Evolutionary conservation across 2,888 invertebrate species (phyloP).

Genomic region (Trimorus sp.): DNA sequence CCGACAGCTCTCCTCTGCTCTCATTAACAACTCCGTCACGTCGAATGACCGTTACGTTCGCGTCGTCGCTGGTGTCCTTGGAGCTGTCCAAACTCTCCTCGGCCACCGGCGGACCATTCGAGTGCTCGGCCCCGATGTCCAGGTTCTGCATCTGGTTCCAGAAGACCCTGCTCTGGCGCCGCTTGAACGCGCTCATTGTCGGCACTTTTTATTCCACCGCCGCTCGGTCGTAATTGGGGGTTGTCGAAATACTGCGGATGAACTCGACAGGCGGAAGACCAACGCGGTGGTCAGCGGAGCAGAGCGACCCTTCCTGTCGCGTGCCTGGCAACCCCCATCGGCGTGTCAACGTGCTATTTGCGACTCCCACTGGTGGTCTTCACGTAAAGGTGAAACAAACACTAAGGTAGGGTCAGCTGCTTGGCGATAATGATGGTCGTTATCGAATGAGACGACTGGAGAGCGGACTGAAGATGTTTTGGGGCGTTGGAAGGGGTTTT

Average conservation of each 20-base stretch:
- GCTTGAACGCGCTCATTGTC: slow-evolving; percentile 78
- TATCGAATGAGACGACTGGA: too few species aligned
- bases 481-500: too few species aligned
- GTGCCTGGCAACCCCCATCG: slow-evolving; percentile 73
- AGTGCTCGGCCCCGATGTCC: slow-evolving; percentile 63
- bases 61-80: slow-evolving; percentile 56
- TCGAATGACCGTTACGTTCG: slow-evolving; percentile 66
- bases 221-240: too few species aligned
- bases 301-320: slow-evolving; percentile 68
- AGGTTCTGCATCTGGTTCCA: slow-evolving; percentile 77
- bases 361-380: slow-evolving; percentile 3
- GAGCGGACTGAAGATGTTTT: too few species aligned
- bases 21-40: slow-evolving; percentile 45
- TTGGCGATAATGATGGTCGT: too few species aligned
- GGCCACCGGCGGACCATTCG: not conserved
- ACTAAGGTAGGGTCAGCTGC: too few species aligned
- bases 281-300: slow-evolving; percentile 71
- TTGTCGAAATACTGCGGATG: not conserved
- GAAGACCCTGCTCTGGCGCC: slow-evolving; percentile 78
- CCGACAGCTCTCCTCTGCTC: slow-evolving; percentile 22
- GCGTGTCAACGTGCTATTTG: slow-evolving; percentile 20
- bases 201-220: not conserved
- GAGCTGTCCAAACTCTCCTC: slow-evolving; percentile 54
- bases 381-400: slow-evolving; percentile 8
- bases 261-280: slow-evolving; percentile 24